Conservation (phyloP, 2,888 invertebrate species). For the Hirtodrosophila trivittata region DNA sequence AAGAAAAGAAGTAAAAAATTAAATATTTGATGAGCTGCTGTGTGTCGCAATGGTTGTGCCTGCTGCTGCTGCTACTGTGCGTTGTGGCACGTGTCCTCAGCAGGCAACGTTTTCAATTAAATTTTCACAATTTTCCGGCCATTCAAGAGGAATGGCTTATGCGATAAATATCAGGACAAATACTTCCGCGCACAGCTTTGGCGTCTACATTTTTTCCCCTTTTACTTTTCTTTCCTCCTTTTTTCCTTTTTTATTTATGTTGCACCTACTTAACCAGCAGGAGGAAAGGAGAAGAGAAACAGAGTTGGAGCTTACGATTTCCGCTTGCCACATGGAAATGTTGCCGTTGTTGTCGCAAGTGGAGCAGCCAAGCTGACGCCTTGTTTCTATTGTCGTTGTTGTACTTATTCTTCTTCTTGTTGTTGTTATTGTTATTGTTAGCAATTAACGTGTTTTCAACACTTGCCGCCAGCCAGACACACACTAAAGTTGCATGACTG, state of each 20-base stretch:
- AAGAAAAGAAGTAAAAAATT: conserved; percentile 25
- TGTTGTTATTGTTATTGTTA: conserved; percentile 65
- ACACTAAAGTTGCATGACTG: conserved; percentile 51
- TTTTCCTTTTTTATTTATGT: conserved; percentile 12
- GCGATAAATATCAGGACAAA: conserved; percentile 76
- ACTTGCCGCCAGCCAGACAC: conserved; percentile 57
- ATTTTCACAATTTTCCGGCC: conserved; percentile 71
- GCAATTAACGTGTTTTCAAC: conserved; percentile 79
- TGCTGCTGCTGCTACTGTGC: not conserved
- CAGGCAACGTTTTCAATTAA: conserved; percentile 67
- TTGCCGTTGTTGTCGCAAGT: conserved; percentile 41
- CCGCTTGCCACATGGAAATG: conserved; percentile 62
- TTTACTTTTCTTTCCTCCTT: not conserved
- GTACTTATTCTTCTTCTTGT: conserved; percentile 17
- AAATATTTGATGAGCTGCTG: conserved; percentile 65
- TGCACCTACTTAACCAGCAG: conserved; percentile 32
- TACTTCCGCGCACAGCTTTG: conserved; percentile 63
- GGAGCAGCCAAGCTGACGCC: conserved; percentile 54
- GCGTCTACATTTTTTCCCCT: conserved; percentile 14
- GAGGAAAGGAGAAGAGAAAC: not conserved
- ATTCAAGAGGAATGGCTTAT: conserved; percentile 59
- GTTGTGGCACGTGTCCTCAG: conserved; percentile 40
- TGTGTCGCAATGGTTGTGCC: conserved; percentile 1
- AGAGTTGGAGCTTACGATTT: conserved; percentile 38
- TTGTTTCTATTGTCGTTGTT: conserved; percentile 16